Conservation (phyloP, 2,113 vertebrate genomes). For the Xenopus tropicalis region DNA sequence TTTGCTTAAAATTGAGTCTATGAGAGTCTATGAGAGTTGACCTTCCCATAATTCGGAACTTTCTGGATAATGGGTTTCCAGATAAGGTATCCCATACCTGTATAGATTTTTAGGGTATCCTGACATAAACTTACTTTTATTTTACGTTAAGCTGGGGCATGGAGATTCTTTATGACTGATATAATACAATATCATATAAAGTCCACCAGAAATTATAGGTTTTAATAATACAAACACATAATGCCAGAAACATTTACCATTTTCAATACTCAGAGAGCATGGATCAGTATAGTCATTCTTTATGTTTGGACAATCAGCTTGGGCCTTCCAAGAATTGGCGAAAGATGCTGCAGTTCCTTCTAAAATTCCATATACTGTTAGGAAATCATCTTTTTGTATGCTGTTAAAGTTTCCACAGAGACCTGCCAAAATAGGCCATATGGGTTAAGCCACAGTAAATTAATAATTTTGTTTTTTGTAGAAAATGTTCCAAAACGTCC, state of each 20-base stretch:
- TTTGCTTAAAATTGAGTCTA: no score
- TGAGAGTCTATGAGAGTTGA: no score
- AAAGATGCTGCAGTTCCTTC: slow-evolving; percentile 82
- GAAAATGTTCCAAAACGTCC: neutral
- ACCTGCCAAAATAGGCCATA: slow-evolving; percentile 59
- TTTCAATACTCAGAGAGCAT: slow-evolving; percentile 78
- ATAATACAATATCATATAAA: no score
- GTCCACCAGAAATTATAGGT: no score
- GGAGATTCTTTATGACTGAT: no score
- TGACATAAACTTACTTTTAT: no score
- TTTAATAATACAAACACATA: no score
- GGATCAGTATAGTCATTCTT: slow-evolving; percentile 71
- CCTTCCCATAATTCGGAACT: no score
- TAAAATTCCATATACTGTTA: slow-evolving; percentile 70
- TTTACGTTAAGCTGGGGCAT: no score
- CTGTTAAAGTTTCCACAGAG: slow-evolving; percentile 92
- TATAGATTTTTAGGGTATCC: no score
- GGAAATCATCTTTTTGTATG: slow-evolving; percentile 80
- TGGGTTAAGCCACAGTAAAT: neutral
- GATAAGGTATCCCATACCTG: no score
- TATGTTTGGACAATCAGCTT: slow-evolving; percentile 67
- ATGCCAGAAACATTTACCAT: slow-evolving; percentile 74
- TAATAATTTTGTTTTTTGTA: rapidly evolving
- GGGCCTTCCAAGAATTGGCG: slow-evolving; percentile 82
- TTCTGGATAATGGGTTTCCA: no score